Evolutionary conservation across 2,888 invertebrate species (phyloP).

Genomic region (Ferdinandea cuprea): DNA sequence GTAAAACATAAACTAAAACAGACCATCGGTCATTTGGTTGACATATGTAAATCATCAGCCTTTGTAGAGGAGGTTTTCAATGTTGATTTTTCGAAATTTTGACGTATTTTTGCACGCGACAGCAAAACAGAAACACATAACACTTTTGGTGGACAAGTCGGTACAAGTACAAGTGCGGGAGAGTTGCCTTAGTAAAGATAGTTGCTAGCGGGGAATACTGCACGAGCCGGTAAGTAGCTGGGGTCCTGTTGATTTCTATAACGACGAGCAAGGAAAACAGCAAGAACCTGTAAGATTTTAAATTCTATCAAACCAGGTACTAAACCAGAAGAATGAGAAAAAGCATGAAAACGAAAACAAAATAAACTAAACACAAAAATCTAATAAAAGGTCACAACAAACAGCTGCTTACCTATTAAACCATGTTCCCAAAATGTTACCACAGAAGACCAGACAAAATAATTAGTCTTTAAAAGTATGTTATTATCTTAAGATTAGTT

Average conservation of each 20-base stretch:
- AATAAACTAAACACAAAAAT: not conserved
- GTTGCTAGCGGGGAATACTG: constrained; percentile 86
- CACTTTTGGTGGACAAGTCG: constrained; percentile 53
- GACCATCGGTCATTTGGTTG: constrained; percentile 31
- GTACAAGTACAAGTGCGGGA: constrained; percentile 42
- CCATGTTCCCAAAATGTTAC: constrained; percentile 28
- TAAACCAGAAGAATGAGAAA: not conserved
- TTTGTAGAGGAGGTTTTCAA: constrained; percentile 42
- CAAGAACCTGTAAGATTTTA: constrained; percentile 87
- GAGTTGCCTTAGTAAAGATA: constrained; percentile 79
- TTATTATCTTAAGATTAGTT: constrained; percentile 46
- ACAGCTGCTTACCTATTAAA: constrained; percentile 58
- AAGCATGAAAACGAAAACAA: not conserved
- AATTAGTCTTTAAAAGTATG: constrained; percentile 32
- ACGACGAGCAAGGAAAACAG: constrained; percentile 90
- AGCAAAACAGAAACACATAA: constrained; percentile 17
- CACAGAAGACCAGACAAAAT: constrained; percentile 14
- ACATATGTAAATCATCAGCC: constrained; percentile 55
- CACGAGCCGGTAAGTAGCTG: constrained; percentile 88
- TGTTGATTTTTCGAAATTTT: constrained; percentile 2
- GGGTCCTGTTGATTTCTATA: constrained; percentile 93
- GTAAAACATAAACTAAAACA: constrained; percentile 22
- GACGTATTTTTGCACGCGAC: not conserved
- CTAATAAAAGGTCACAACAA: constrained; percentile 10
- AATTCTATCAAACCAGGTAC: not conserved